phyloP scores from a whole-genome alignment of 1,140 invertebrate genomes.

The Drosophila chauvacae region DNA sequence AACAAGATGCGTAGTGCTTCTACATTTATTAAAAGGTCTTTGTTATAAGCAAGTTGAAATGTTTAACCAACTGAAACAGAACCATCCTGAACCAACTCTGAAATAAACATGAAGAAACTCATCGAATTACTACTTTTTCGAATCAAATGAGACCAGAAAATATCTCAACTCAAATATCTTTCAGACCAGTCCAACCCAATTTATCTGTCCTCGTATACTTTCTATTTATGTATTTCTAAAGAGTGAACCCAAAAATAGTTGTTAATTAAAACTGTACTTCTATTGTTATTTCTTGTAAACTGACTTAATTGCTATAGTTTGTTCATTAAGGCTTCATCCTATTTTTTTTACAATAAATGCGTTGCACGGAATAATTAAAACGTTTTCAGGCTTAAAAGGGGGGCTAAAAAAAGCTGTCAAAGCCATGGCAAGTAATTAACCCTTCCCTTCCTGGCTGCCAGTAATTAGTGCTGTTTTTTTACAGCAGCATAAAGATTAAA shows the following conservation, averaged over 20 bases:
- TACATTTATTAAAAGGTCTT: neutral
- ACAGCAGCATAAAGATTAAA: conserved; percentile 10
- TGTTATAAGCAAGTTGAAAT: conserved; percentile 22
- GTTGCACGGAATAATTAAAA: conserved; percentile 45
- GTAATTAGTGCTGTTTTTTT: conserved; percentile 33
- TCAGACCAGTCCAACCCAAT: conserved; percentile 23
- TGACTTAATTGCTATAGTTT: conserved; percentile 44
- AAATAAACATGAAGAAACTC: conserved; percentile 44
- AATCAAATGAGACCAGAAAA: conserved; percentile 35
- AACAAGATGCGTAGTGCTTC: neutral
- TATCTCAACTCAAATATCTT: conserved; percentile 34
- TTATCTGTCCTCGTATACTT: conserved; percentile 34
- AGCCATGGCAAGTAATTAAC: conserved; percentile 40
- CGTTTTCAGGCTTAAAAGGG: conserved; percentile 20
- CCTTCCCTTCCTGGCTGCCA: conserved; percentile 3
- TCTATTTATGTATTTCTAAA: conserved; percentile 46
- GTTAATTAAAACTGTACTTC: conserved; percentile 41
- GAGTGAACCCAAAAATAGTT: conserved; percentile 73
- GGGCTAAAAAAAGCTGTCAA: conserved; percentile 27
- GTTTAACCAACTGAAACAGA: conserved; percentile 22
- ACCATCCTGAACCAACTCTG: conserved; percentile 8
- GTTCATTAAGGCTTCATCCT: conserved; percentile 34
- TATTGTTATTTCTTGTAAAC: conserved; percentile 56
- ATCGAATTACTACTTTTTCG: conserved; percentile 7
- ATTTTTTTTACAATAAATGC: conserved; percentile 63